Percentiles rank a stretch among this genome's conserved stretches.
These are phyloP conservation scores for Philopedon plagiatum DNA, from an alignment of 2,888 invertebrate genomes.

Conservation along the genomic window DNA sequence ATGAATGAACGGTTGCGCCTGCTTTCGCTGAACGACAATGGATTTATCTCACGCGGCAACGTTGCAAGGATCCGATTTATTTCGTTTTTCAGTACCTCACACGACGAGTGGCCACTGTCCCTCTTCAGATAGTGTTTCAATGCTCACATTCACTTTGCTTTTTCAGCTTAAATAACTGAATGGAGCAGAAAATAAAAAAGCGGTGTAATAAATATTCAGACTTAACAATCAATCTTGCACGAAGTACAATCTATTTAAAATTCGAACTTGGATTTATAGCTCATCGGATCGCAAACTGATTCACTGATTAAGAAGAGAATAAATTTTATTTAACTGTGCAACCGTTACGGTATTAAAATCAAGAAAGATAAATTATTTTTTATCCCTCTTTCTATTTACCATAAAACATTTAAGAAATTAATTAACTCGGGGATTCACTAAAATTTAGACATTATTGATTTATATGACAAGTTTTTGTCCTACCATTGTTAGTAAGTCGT, in stretches of 20 bases:
- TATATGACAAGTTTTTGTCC: too few relatives aligned
- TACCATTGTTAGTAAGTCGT: too few relatives aligned
- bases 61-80: too few relatives aligned
- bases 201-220: conserved; percentile 34
- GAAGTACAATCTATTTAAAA: conserved; percentile 46
- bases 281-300: conserved; percentile 39
- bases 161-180: conserved; percentile 12
- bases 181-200: conserved; percentile 27
- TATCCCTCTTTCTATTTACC: not conserved
- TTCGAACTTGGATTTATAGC: conserved; percentile 40
- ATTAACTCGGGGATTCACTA: too few relatives aligned
- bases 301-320: conserved; percentile 40
- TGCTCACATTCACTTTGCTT: not conserved
- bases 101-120: not conserved
- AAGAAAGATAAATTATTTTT: conserved; percentile 17
- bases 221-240: conserved; percentile 39
- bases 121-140: not conserved
- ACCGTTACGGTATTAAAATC: conserved; percentile 10
- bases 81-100: too few relatives aligned
- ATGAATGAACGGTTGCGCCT: too few relatives aligned
- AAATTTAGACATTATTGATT: too few relatives aligned
- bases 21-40: too few relatives aligned
- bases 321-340: conserved; percentile 38
- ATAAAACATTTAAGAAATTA: conserved; percentile 3
- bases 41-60: too few relatives aligned